Evolutionary conservation across 2,113 vertebrate species (phyloP).

Genomic region (Taxidea taxus): DNA sequence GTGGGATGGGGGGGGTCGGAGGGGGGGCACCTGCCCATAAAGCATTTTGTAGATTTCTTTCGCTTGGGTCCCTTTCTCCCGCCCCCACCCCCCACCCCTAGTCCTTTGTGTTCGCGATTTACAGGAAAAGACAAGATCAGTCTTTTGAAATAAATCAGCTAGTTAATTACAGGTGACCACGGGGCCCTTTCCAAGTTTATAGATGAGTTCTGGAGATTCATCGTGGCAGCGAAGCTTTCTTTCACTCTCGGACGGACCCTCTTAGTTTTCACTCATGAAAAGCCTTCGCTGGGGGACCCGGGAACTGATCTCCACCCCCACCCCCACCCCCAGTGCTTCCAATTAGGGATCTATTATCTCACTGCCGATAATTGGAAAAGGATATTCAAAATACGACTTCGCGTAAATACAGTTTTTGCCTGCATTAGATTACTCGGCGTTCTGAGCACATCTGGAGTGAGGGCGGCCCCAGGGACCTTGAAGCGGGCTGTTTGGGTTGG

Average conservation of each 20-base stretch:
- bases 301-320: neutral
- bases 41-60: neutral
- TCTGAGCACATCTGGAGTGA: constrained; percentile 86
- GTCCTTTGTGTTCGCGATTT: neutral
- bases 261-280: constrained; percentile 54
- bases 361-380: constrained; percentile 77
- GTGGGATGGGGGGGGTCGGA: neutral
- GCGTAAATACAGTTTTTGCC: constrained; percentile 86
- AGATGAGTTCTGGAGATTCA: constrained; percentile 28
- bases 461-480: constrained; percentile 88
- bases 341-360: constrained; percentile 78
- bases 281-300: constrained; percentile 48
- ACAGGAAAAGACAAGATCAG: constrained; percentile 37
- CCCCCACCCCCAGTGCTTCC: constrained; percentile 51
- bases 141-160: constrained; percentile 22
- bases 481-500: constrained; percentile 90
- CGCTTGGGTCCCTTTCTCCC: neutral
- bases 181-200: constrained; percentile 8
- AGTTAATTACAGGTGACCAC: constrained; percentile 28
- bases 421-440: constrained; percentile 86
- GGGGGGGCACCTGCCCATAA: neutral
- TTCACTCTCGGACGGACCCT: neutral
- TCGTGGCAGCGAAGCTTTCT: neutral
- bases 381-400: constrained; percentile 77
- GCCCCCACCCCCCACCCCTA: neutral